Base-by-base conservation (phyloP, 2,113 vertebrate species). In the Nanorana parkeri region DNA sequence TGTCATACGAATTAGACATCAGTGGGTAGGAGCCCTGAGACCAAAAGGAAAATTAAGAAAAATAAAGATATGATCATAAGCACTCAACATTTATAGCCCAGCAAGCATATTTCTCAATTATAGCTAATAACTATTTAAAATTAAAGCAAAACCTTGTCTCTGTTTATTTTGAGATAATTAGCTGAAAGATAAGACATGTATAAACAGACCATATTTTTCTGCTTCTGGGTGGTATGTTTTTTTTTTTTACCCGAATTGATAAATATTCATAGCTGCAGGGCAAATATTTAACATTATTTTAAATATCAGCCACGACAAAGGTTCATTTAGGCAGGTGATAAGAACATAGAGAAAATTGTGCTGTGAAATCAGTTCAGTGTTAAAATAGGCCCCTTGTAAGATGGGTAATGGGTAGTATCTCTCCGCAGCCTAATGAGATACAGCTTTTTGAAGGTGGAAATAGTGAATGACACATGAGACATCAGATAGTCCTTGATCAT, bases 401-500 rank as follows among this genome's bases (percentile, higher is more conserved):
- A 64, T 63, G 21, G 41, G 41, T 47, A 47, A 47, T 47, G 41
- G 41, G 60, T 61, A 60, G 28, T 56, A 78, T 68, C 26, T 68
- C 32, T 68, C 24, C 52, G 36, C 20, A 32, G 61, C 52, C 51
- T 74, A 81, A 81, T 56, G 60, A 75, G 60, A 81, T 74, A 41
- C 69, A 81, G 80, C 28, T 65, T 81, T 81, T 66, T 66, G 41
- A 66, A 81, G 19, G 69, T 72, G 24, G 17, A 67, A 61, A 65
- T 64, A 81, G 69, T 41, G 61, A 67, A 47, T 74, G 69, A 74
- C 69, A 75, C 80, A 81, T 67, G 60, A 81, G 52, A 81, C 61
- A 81, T 65, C 80, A 74, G 69, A 75, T 81, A 81, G 69, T 74
- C 60, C 69, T 81, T 81, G 80, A 81, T 75, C 63, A 67, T 75